phyloP scores from a whole-genome alignment of 2,888 invertebrate species.

The Syrphus vitripennis region DNA sequence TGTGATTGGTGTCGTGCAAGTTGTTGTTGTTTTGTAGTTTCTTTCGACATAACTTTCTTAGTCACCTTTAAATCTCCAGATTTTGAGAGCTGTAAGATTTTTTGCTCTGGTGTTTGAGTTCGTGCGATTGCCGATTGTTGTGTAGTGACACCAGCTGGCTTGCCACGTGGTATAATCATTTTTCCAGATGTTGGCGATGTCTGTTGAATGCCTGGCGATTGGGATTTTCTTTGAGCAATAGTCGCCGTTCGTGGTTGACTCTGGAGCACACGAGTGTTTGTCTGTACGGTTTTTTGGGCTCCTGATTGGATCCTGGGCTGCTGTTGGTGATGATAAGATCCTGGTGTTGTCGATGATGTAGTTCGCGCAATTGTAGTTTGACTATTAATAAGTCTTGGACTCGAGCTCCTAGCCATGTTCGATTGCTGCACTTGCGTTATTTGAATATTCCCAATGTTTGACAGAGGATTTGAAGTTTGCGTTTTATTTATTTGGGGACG shows the following conservation, averaged over 20 bases:
- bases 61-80: slow-evolving; percentile 82
- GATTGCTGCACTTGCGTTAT: slow-evolving; percentile 67
- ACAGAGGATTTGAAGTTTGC: slow-evolving; percentile 36
- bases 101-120: slow-evolving; percentile 79
- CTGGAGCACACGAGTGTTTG: slow-evolving; percentile 69
- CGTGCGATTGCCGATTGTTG: slow-evolving; percentile 68
- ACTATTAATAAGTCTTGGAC: slow-evolving; percentile 57
- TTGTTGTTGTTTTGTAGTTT: slow-evolving; percentile 74
- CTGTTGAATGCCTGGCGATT: slow-evolving; percentile 65
- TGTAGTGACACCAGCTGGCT: neutral
- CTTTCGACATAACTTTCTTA: slow-evolving; percentile 80
- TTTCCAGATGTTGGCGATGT: slow-evolving; percentile 75
- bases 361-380: slow-evolving; percentile 69
- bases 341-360: slow-evolving; percentile 4
- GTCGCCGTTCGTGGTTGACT: slow-evolving; percentile 73
- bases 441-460: slow-evolving; percentile 71
- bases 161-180: slow-evolving; percentile 76
- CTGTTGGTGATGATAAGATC: slow-evolving; percentile 24
- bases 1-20: slow-evolving; percentile 73
- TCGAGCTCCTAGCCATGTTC: slow-evolving; percentile 63
- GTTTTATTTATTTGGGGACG: slow-evolving; percentile 34
- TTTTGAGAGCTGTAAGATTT: slow-evolving; percentile 82
- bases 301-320: neutral
- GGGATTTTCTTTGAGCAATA: slow-evolving; percentile 60
- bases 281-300: slow-evolving; percentile 52